Percentiles rank a stretch among this genome's conserved stretches.
These are phyloP conservation scores for Eilema sororculum DNA, from an alignment of 2,888 invertebrate species.

Conservation along the genomic window DNA sequence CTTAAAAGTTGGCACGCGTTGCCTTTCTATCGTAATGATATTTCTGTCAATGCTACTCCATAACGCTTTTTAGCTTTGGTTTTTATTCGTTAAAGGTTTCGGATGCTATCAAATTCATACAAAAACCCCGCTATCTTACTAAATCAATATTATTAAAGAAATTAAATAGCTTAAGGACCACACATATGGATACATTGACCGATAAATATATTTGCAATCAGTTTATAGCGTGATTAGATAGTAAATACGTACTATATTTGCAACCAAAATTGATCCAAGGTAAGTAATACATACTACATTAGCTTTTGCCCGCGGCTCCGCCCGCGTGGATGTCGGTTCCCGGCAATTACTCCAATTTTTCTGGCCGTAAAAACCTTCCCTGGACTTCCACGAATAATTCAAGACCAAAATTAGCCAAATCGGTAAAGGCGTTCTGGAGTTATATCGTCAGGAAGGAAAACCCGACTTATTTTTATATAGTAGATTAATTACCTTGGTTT, in stretches of 20 bases:
- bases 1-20: too few relatives aligned
- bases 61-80: background rate
- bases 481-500: background rate
- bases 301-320: too few relatives aligned
- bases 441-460: too few relatives aligned
- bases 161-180: background rate
- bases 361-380: too few relatives aligned
- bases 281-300: background rate
- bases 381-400: too few relatives aligned
- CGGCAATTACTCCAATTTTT: too few relatives aligned
- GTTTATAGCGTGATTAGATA: constrained; percentile 6
- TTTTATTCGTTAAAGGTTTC: background rate
- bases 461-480: too few relatives aligned
- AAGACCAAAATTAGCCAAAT: too few relatives aligned
- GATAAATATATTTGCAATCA: constrained; percentile 13
- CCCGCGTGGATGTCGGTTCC: too few relatives aligned
- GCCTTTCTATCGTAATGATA: too few relatives aligned
- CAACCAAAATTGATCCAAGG: background rate
- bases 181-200: constrained; percentile 14
- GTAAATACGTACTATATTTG: background rate
- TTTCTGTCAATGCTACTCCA: too few relatives aligned
- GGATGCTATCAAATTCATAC: background rate
- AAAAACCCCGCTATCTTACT: background rate
- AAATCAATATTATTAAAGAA: background rate
- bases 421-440: too few relatives aligned